phyloP scores from a whole-genome alignment of 2,797 vertebrate genomes.

The Sardinella longiceps region DNA sequence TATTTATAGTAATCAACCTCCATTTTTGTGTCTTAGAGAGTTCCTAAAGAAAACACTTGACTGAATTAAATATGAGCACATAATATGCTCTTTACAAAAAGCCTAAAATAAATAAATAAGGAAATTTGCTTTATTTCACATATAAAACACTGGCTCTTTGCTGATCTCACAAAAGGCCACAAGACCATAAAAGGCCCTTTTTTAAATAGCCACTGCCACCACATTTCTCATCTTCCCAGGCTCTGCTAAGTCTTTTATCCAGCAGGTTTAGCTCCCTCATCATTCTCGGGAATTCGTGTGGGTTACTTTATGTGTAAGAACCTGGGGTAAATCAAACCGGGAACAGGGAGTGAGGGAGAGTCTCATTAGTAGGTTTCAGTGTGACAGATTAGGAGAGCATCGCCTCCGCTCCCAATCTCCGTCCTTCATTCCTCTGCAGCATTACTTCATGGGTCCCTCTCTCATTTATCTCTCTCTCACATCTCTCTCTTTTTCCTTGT shows the following conservation, averaged over 20 bases:
- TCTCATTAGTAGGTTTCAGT: neutral
- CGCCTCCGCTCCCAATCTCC: neutral
- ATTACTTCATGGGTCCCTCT: neutral
- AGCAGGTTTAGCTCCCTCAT: neutral
- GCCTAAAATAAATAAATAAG: too few relatives aligned
- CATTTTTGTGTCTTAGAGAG: neutral
- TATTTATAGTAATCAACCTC: neutral
- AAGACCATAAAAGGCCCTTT: neutral
- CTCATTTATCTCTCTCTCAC: conserved; percentile 25
- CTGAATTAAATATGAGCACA: neutral
- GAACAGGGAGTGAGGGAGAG: neutral
- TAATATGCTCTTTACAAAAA: neutral
- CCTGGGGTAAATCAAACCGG: neutral
- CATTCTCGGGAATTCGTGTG: neutral
- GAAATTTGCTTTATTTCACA: neutral
- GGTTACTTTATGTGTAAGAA: neutral
- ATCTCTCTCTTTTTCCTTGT: conserved; percentile 3
- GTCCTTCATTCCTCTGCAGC: neutral
- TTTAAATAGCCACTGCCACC: neutral
- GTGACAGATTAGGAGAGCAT: conserved; percentile 9
- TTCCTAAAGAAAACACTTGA: too few relatives aligned
- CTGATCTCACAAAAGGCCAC: neutral
- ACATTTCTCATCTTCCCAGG: conserved; percentile 1
- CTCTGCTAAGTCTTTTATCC: neutral
- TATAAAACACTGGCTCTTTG: too few relatives aligned